Conservation (phyloP, 2,888 invertebrate genomes). For the Cyaniris semiargus region DNA sequence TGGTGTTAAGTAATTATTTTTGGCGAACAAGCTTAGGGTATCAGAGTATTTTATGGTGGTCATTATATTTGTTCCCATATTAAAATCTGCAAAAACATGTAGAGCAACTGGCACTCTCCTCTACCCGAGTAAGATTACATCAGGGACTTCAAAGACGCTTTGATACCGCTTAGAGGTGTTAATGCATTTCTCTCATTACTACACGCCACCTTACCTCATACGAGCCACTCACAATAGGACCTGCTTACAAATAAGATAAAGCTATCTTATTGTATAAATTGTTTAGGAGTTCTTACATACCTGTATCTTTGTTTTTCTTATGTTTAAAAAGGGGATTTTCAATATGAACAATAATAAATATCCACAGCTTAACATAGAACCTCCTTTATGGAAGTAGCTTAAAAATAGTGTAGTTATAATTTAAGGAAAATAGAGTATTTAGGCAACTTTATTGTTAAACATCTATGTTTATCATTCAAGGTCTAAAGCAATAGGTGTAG, state of each 20-base stretch:
- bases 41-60: no score
- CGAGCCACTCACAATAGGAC: constrained; percentile 8
- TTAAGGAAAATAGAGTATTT: no score
- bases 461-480: no score
- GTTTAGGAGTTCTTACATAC: not conserved
- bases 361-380: no score
- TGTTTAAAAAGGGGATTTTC: not conserved
- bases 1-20: no score
- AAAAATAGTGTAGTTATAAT: no score
- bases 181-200: constrained; percentile 56
- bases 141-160: constrained; percentile 65
- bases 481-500: no score
- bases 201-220: constrained; percentile 36
- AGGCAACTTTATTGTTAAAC: no score
- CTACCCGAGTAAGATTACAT: constrained; percentile 57
- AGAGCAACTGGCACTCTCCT: constrained; percentile 52
- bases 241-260: constrained; percentile 10
- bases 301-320: not conserved
- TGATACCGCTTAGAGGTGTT: constrained; percentile 60
- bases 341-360: no score
- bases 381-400: no score
- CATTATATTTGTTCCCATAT: no score
- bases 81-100: constrained; percentile 40
- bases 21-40: no score
- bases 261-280: constrained; percentile 9